Evolutionary conservation across 1,140 invertebrate genomes (phyloP), one percentile per base, ranked within the genome.

Genomic region (Epicauta chinensis): DNA sequence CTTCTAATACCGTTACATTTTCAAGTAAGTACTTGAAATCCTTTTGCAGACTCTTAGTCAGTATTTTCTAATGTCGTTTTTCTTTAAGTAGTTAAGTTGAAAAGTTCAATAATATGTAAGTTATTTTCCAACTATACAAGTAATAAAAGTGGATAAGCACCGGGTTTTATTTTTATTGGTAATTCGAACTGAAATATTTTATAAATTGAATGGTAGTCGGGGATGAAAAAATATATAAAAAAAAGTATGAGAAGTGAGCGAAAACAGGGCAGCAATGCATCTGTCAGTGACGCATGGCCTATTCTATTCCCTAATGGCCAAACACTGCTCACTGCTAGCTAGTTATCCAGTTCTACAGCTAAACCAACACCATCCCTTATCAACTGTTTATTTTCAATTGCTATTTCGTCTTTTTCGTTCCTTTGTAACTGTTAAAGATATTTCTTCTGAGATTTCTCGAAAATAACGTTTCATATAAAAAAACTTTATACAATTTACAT

Each of bases 241-340:
- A 36, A 37, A 23, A 3, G 4, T 23, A 23, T 23, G 7, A 5
- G 34, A 47, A 37, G 4, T 17, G 45, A 46, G 16, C 44, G 31
- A 47, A 47, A 47, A 37, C 34, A 37, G 36, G 38, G 45, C 34
- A 23, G 41, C n/a, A 38, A 47, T 47, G 45, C 45, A 47, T 37
- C 45, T 47, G 45, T 47, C 45, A 47, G 45, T 47, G 45, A 47
- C 45, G 45, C 45, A 47, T 47, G 45, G 45, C 34, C 45, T 47
- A 47, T 47, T 47, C 38, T 37, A 47, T 47, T 29, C 45, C 23
- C 36, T 47, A 47, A 47, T 47, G 45, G 45, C 44, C 44, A 46
- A 46, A 46, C 31, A 46, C 32, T 46, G 44, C 44, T 46, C 44
- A 46, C 23, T 23, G 23, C 23, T 23, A 23, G 44, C 45, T 47